Evolutionary conservation across 37 sponge, comb jelly and placozoan species (phyloP).

Genomic region (Oscarella lobularis): DNA sequence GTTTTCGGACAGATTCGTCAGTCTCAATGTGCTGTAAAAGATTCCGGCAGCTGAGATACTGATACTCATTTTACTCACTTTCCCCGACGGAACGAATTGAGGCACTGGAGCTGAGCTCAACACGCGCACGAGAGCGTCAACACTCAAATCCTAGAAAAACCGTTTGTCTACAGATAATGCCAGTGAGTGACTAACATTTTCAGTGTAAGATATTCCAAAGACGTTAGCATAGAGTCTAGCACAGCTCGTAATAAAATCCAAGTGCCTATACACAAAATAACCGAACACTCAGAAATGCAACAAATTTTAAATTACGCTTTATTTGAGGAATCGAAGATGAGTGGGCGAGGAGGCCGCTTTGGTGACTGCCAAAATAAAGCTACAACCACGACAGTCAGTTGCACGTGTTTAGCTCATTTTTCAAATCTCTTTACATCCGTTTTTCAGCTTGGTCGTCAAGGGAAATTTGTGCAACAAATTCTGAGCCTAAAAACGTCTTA

Average conservation of each 20-base stretch:
- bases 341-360: constrained; percentile 70
- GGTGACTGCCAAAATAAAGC: constrained; percentile 94
- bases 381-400: background rate
- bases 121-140: too few relatives aligned
- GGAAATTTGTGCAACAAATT: constrained; percentile 69
- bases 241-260: constrained; percentile 31
- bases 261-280: constrained; percentile 30
- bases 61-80: too few relatives aligned
- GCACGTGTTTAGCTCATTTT: background rate
- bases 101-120: constrained; percentile 24
- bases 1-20: constrained; percentile 55
- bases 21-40: constrained; percentile 38
- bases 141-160: too few relatives aligned
- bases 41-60: background rate
- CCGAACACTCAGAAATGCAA: background rate
- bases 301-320: constrained; percentile 22
- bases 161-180: too few relatives aligned
- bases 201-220: constrained; percentile 19
- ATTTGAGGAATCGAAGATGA: constrained; percentile 52
- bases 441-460: constrained; percentile 59
- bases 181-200: constrained; percentile 13
- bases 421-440: constrained; percentile 56
- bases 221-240: constrained; percentile 45
- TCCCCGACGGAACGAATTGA: constrained; percentile 39
- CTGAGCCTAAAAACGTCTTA: constrained; percentile 24